Evolutionary conservation across 1,140 invertebrate species (phyloP), one percentile per base, ranked within the genome.

Genomic region (Stegodyphus dumicola): DNA sequence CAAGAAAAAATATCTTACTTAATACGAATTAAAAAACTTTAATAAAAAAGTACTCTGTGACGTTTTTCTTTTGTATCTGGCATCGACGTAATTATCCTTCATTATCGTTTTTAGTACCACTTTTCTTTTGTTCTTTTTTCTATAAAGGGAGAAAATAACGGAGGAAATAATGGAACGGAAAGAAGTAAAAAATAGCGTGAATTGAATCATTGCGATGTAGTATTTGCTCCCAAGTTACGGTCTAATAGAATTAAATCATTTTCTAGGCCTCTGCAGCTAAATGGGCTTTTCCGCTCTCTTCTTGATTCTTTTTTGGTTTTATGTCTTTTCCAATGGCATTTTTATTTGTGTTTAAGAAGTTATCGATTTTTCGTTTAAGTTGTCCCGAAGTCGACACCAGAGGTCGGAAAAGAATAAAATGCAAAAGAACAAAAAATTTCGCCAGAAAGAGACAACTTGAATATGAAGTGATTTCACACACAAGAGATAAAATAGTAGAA

Each of bases 211-310:
- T 76, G 65, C 76, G 53, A 67, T 52, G 76, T 67, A 77, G 76
- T 77, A 77, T 67, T 77, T 77, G 76, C 60, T 77, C 49, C 64
- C 76, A 51, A 52, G 76, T 77, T 77, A 66, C 49, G 76, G 49
- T 67, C 76, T 77, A 77, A 77, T 77, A 77, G 76, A 77, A 77
- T 67, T 77, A 77, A 77, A 77, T 77, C 76, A 77, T 66, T 77
- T 77, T 65, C 76, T 76, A 77, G 76, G 33, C 64, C 64, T 67
- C 18, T 49, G 49, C 60, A 77, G 66, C 53, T 64, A 64, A 76
- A 76, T 49, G n/a, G 56, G 33, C 33, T 33, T 33, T 64, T 33
- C 53, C 48, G 51, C 53, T 49, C 18, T 60, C 6, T 69, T 69
- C 33, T 18, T 10, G 10, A 33, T 33, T 33, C 33, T 33, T 33